Conservation (phyloP, 2,797 vertebrate genomes). For the Lacerta bilineata region DNA sequence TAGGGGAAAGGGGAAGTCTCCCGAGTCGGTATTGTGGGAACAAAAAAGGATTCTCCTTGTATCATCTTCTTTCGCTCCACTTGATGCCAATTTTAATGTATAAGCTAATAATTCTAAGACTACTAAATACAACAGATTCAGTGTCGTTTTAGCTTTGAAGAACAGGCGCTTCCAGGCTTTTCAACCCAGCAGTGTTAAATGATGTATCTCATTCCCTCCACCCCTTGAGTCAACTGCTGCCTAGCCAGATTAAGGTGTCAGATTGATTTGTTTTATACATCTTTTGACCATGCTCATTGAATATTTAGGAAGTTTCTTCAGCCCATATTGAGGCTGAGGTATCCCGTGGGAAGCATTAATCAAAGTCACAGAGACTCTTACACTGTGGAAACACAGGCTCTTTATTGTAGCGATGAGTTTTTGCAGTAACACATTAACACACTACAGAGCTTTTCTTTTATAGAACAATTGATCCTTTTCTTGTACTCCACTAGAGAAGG, state of each 20-base stretch:
- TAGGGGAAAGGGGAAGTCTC: constrained; percentile 49
- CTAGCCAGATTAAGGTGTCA: constrained; percentile 94
- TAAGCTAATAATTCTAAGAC: constrained; percentile 82
- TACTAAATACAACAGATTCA: constrained; percentile 81
- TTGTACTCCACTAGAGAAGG: constrained; percentile 79
- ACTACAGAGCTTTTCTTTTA: constrained; percentile 85
- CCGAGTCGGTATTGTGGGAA: constrained; percentile 61
- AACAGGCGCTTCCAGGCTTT: constrained; percentile 92
- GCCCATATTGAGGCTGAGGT: constrained; percentile 88
- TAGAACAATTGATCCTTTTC: constrained; percentile 88
- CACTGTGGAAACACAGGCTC: constrained; percentile 84
- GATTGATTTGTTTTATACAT: constrained; percentile 92
- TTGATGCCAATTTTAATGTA: constrained; percentile 79
- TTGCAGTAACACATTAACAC: constrained; percentile 88
- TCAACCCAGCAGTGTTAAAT: constrained; percentile 92
- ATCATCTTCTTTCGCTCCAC: constrained; percentile 69
- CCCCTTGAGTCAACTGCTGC: constrained; percentile 90
- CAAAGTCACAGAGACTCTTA: constrained; percentile 84
- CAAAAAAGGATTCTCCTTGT: constrained; percentile 56
- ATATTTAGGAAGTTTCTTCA: constrained; percentile 91
- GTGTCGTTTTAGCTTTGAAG: constrained; percentile 83
- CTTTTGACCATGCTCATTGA: constrained; percentile 93
- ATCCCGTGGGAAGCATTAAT: constrained; percentile 92
- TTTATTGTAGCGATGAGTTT: constrained; percentile 88
- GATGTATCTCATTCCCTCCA: constrained; percentile 87